Conservation (phyloP, 2,113 vertebrate species). For the Grallaria varia region DNA sequence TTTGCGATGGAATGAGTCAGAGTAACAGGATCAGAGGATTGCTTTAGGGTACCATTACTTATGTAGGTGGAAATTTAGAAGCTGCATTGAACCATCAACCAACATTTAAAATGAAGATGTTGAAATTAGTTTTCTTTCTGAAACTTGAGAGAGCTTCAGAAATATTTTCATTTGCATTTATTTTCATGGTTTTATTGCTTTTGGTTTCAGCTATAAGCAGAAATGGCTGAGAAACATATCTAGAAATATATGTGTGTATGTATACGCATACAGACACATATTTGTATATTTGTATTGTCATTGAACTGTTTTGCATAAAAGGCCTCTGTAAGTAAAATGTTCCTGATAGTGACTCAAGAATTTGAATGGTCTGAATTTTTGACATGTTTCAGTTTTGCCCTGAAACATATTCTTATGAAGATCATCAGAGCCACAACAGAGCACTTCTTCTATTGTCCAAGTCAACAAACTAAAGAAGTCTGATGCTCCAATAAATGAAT, state of each 20-base stretch:
- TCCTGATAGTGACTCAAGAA: background rate
- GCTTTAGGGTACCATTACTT: background rate
- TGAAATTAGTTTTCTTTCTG: background rate
- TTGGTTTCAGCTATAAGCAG: background rate
- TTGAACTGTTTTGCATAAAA: background rate
- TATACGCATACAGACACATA: background rate
- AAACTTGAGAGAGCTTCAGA: background rate
- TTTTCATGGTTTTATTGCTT: background rate
- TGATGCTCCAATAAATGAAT: background rate
- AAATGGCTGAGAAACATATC: background rate
- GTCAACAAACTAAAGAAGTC: fast-evolving
- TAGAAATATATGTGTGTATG: background rate
- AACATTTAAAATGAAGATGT: background rate
- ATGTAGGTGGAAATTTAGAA: background rate
- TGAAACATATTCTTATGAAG: background rate
- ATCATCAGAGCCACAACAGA: background rate
- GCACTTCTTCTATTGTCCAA: background rate
- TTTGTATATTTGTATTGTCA: background rate
- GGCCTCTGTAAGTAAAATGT: fast-evolving
- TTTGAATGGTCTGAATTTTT: background rate
- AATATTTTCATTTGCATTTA: background rate
- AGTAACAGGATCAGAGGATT: background rate
- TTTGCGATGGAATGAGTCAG: background rate
- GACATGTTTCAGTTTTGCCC: background rate
- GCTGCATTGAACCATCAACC: background rate